Conservation (phyloP, 2,888 invertebrate genomes). For the Microctonus brassicae region DNA sequence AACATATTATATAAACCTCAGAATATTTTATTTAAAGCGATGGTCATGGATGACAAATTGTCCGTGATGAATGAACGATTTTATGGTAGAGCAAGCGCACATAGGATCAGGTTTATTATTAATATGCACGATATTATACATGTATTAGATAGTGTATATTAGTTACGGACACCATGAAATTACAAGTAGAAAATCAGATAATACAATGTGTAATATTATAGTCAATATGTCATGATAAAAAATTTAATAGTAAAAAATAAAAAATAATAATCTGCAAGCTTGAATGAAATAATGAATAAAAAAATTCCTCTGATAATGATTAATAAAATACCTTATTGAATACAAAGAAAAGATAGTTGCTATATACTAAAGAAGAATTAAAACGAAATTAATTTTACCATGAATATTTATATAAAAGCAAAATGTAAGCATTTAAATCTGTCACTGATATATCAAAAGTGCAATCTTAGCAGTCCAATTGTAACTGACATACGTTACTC, state of each 20-base stretch:
- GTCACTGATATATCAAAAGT: neutral
- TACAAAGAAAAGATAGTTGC: too few species aligned
- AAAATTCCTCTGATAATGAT: too few species aligned
- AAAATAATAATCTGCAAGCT: too few species aligned
- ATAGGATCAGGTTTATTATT: neutral
- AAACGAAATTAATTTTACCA: neutral
- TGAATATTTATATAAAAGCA: neutral
- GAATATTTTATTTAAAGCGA: too few species aligned
- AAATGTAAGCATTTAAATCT: neutral
- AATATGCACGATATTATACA: too few species aligned
- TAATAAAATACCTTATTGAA: neutral
- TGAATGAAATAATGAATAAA: too few species aligned
- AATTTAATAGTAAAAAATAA: neutral
- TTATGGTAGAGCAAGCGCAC: neutral
- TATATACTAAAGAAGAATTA: too few species aligned
- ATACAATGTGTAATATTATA: neutral
- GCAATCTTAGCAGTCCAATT: neutral
- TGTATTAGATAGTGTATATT: neutral
- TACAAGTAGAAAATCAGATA: neutral
- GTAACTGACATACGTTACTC: neutral
- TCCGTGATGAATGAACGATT: neutral
- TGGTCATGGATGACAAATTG: neutral
- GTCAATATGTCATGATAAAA: neutral
- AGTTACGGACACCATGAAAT: slow-evolving; percentile 10
- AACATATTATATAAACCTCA: neutral